Conservation (phyloP, 1,140 invertebrate genomes). For the Piezodorus guildinii region DNA sequence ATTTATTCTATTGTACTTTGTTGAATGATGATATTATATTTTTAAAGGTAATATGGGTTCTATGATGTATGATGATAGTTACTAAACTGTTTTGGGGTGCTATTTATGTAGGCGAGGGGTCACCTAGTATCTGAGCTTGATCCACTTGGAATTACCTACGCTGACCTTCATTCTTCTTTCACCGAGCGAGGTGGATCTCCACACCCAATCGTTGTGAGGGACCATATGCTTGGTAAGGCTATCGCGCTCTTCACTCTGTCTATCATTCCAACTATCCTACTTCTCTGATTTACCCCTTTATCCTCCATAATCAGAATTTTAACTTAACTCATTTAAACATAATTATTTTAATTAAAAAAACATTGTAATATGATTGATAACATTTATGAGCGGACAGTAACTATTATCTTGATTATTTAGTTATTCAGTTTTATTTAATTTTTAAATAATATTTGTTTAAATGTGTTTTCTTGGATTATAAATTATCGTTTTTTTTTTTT, state of each 20-base stretch:
- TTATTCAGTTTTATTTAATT: too few relatives aligned
- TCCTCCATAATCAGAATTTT: neutral
- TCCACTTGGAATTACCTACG: constrained; percentile 70
- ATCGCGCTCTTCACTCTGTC: neutral
- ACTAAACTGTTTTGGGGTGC: constrained; percentile 7
- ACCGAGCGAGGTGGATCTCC: constrained; percentile 46
- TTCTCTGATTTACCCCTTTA: neutral
- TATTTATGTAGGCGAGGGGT: constrained; percentile 66
- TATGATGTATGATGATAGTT: neutral
- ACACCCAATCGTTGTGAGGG: constrained; percentile 49
- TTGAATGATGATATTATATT: too few relatives aligned
- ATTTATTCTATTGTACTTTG: too few relatives aligned
- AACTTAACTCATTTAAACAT: too few relatives aligned
- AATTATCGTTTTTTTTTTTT: too few relatives aligned
- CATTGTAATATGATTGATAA: too few relatives aligned
- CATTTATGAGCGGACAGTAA: too few relatives aligned
- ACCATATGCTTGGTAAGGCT: constrained; percentile 51
- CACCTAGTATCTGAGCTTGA: constrained; percentile 91
- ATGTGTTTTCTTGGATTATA: too few relatives aligned
- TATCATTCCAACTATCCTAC: neutral
- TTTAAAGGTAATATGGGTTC: neutral
- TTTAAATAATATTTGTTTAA: too few relatives aligned
- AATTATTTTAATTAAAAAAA: too few relatives aligned
- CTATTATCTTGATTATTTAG: too few relatives aligned
- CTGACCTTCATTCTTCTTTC: constrained; percentile 42